phyloP scores from a whole-genome alignment of 2,888 invertebrate genomes.

The Pelosia muscerda region DNA sequence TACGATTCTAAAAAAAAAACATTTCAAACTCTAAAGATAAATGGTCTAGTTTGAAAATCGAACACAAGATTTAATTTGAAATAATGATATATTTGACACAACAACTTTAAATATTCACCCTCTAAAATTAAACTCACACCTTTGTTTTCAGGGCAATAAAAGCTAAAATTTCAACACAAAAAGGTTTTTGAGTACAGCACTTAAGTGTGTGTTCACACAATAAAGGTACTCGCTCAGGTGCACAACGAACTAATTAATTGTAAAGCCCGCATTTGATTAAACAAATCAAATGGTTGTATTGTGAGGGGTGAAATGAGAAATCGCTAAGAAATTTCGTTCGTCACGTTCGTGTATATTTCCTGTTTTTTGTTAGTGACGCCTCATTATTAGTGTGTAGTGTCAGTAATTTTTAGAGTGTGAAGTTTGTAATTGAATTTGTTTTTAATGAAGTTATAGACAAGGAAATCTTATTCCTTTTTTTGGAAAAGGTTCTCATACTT shows the following conservation, averaged over 20 bases:
- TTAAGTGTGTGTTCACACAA: conserved; percentile 54
- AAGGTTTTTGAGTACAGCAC: conserved; percentile 12
- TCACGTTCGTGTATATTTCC: conserved; percentile 83
- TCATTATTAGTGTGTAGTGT: conserved; percentile 66
- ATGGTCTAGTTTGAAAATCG: conserved; percentile 34
- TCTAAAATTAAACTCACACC: neutral
- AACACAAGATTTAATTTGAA: conserved; percentile 29
- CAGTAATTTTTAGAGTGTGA: conserved; percentile 38
- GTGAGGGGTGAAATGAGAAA: conserved; percentile 84
- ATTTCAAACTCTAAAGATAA: conserved; percentile 27
- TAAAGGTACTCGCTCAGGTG: conserved; percentile 83
- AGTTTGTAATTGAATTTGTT: conserved; percentile 34
- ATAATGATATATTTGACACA: conserved; percentile 41
- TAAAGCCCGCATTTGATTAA: conserved; percentile 86
- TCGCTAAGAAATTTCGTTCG: conserved; percentile 85
- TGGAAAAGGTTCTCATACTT: neutral
- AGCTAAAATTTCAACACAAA: conserved; percentile 28
- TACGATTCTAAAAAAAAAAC: conserved; percentile 17
- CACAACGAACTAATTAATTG: conserved; percentile 86
- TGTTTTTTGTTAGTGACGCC: conserved; percentile 75
- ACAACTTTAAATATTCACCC: conserved; percentile 29
- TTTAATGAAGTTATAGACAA: neutral
- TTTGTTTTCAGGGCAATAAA: fast-evolving
- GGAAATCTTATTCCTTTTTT: neutral
- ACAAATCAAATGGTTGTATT: conserved; percentile 85